A percentile compares a stretch with the other conserved stretches of the same genome.
phyloP scores from a whole-genome alignment of 2,888 invertebrate genomes.

The Bembecia ichneumoniformis region DNA sequence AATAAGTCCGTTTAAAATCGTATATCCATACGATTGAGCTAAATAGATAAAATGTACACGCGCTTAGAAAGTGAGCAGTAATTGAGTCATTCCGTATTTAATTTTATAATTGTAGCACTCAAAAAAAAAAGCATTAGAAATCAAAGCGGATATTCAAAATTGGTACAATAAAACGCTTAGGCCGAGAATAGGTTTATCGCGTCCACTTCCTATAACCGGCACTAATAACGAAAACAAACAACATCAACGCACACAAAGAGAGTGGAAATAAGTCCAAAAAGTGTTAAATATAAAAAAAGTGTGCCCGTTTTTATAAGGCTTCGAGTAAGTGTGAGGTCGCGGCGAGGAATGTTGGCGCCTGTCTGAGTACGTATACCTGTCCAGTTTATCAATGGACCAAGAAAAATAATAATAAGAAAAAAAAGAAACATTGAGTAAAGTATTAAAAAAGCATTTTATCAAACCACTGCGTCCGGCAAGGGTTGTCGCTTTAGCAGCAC shows the following conservation, averaged over 20 bases:
- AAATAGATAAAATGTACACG: conserved; percentile 3
- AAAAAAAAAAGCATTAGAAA: conserved; percentile 15
- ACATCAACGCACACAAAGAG: conserved; percentile 58
- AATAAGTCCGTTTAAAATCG: conserved; percentile 36
- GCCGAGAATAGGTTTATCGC: conserved; percentile 60
- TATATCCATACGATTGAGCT: neutral
- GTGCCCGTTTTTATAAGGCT: conserved; percentile 65
- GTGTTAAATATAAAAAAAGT: conserved; percentile 65
- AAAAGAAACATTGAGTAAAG: conserved; percentile 34
- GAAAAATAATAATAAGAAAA: conserved; percentile 61
- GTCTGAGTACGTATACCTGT: conserved; percentile 73
- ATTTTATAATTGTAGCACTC: conserved; percentile 1
- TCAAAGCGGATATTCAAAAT: conserved; percentile 60
- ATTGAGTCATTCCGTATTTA: conserved; percentile 5
- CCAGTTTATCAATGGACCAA: conserved; percentile 68
- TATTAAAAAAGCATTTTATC: conserved; percentile 68
- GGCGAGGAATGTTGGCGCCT: conserved; percentile 72
- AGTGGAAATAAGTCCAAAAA: conserved; percentile 66
- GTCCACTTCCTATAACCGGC: conserved; percentile 65
- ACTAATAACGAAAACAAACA: conserved; percentile 71
- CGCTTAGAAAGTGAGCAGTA: conserved; percentile 11
- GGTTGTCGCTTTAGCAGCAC: conserved; percentile 46
- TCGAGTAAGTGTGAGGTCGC: conserved; percentile 71
- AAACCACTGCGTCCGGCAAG: conserved; percentile 62
- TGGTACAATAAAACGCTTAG: conserved; percentile 71